Conservation (phyloP, 2,113 vertebrate species). For the Probosciger aterrimus region DNA sequence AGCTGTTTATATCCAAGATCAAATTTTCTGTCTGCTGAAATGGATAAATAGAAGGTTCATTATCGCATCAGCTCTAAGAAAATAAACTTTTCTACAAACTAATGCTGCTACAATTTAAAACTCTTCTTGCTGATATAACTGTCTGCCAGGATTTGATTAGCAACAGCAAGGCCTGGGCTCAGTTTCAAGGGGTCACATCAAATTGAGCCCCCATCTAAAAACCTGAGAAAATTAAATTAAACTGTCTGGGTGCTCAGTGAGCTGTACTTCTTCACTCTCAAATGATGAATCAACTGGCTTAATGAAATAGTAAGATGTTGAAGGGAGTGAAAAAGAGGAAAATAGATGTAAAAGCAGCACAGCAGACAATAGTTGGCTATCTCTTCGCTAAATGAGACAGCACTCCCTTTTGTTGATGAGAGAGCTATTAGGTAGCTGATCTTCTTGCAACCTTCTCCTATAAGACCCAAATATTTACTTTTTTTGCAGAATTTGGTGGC, state of each 20-base stretch:
- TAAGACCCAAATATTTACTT: not conserved
- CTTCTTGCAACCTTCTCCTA: not conserved
- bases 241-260: slow-evolving; percentile 28
- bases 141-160: slow-evolving; percentile 45
- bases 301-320: slow-evolving; percentile 34
- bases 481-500: not conserved
- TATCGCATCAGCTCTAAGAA: slow-evolving; percentile 13
- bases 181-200: slow-evolving; percentile 52
- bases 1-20: not conserved
- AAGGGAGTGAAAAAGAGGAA: not conserved
- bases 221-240: slow-evolving; percentile 65
- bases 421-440: not conserved
- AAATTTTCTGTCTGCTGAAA: slow-evolving; percentile 28
- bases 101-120: slow-evolving; percentile 15
- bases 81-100: slow-evolving; percentile 39
- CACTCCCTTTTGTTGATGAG: not conserved
- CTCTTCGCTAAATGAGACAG: not conserved
- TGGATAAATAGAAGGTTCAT: slow-evolving; percentile 23
- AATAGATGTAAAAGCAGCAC: not conserved
- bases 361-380: not conserved
- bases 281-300: slow-evolving; percentile 41
- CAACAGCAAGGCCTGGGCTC: slow-evolving; percentile 15
- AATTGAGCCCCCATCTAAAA: slow-evolving; percentile 44
- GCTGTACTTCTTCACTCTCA: slow-evolving; percentile 13
- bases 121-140: not conserved